A percentile compares a stretch with the other conserved stretches of the same genome.
Evolutionary conservation across 1,140 invertebrate genomes (phyloP).

Genomic region (Aphelenchoides besseyi): DNA sequence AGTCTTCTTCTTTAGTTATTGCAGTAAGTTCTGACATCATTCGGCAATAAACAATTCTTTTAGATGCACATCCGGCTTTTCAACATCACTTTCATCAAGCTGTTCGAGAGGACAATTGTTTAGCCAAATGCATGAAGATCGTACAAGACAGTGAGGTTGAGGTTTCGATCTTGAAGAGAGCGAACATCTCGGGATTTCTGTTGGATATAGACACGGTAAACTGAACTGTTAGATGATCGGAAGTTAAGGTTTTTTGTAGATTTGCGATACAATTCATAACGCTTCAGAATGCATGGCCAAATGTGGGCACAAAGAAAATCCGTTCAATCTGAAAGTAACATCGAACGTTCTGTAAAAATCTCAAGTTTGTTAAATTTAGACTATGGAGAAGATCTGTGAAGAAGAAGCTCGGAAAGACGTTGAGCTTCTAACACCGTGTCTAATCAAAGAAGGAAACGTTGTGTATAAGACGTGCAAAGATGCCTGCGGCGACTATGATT

Average conservation of each 20-base stretch:
- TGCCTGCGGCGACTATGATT: slow-evolving; percentile 28
- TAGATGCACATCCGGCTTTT: slow-evolving; percentile 16
- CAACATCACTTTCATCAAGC: slow-evolving; percentile 27
- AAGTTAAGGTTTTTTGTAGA: slow-evolving; percentile 1
- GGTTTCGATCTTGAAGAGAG: slow-evolving; percentile 18
- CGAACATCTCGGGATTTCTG: slow-evolving; percentile 30
- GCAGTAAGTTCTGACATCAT: background rate
- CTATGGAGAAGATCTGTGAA: background rate
- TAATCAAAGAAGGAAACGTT: slow-evolving; percentile 21
- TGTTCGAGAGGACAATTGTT: slow-evolving; percentile 12
- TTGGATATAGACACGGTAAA: slow-evolving; percentile 24
- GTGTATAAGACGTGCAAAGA: slow-evolving; percentile 13
- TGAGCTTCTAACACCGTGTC: slow-evolving; percentile 11
- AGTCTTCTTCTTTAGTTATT: background rate
- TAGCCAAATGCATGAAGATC: slow-evolving; percentile 1
- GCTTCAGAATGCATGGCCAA: slow-evolving; percentile 18
- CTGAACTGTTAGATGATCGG: background rate
- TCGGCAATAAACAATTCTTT: background rate
- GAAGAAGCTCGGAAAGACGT: slow-evolving; percentile 20
- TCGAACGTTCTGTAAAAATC: background rate
- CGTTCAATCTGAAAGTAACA: slow-evolving; percentile 11
- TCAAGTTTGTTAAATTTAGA: background rate
- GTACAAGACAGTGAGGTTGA: slow-evolving; percentile 14
- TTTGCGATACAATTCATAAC: slow-evolving; percentile 13
- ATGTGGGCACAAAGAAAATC: slow-evolving; percentile 24